Conservation (phyloP, 2,113 vertebrate species). For the Toxostoma redivivum region DNA sequence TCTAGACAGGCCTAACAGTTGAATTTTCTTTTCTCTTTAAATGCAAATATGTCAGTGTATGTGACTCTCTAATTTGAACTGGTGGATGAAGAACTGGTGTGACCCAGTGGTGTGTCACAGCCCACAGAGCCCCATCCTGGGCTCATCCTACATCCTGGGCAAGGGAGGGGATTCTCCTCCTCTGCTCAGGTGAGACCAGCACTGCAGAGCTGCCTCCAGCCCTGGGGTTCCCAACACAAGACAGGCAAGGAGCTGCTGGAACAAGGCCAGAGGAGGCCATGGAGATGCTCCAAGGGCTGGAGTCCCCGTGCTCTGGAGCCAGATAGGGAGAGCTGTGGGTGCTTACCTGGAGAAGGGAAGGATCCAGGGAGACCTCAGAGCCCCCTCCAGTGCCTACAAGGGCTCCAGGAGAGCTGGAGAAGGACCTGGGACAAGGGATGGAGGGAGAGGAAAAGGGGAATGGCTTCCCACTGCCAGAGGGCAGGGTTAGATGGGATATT, state of each 20-base stretch:
- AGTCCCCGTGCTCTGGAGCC: not conserved
- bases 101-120: not conserved
- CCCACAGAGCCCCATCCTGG: not conserved
- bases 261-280: not conserved
- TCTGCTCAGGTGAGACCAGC: too few relatives aligned
- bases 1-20: accelerated
- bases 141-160: not conserved
- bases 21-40: not conserved
- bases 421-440: not conserved
- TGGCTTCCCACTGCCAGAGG: not conserved
- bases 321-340: not conserved
- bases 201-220: too few relatives aligned
- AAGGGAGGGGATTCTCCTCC: too few relatives aligned
- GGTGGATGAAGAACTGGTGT: not conserved
- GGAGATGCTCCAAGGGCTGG: not conserved
- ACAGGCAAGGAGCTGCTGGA: not conserved
- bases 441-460: not conserved
- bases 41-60: not conserved
- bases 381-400: not conserved
- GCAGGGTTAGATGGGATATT: not conserved
- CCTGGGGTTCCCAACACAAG: too few relatives aligned
- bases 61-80: not conserved
- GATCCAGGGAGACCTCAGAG: not conserved
- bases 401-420: not conserved
- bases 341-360: not conserved